phyloP scores from a whole-genome alignment of 2,888 invertebrate species.

The Eupithecia abbreviata region DNA sequence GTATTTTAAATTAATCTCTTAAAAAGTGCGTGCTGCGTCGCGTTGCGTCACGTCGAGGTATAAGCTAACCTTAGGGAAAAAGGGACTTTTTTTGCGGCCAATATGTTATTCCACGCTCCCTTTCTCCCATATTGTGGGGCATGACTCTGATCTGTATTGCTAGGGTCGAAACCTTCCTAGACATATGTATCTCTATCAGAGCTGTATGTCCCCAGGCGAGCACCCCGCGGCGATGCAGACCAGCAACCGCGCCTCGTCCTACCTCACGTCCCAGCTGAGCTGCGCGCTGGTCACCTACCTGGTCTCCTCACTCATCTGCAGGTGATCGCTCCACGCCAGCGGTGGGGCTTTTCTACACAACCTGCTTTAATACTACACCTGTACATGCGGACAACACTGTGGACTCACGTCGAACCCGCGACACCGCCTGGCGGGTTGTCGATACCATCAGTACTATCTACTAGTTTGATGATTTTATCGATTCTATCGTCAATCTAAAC shows the following conservation, averaged over 20 bases:
- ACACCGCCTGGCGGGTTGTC: neutral
- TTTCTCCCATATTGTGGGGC: neutral
- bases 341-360: slow-evolving; percentile 34
- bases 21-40: too few species aligned
- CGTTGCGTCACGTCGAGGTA: too few species aligned
- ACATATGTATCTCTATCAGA: neutral
- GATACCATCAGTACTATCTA: neutral
- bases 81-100: neutral
- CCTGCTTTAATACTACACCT: neutral
- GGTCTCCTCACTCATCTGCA: slow-evolving; percentile 74
- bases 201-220: slow-evolving; percentile 84
- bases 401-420: neutral
- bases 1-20: too few species aligned
- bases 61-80: too few species aligned
- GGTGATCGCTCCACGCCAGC: slow-evolving; percentile 69
- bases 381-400: neutral
- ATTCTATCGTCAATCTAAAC: neutral
- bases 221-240: slow-evolving; percentile 95
- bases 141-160: neutral
- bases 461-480: neutral
- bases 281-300: slow-evolving; percentile 76
- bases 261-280: slow-evolving; percentile 78
- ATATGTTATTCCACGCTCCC: neutral
- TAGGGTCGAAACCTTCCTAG: neutral
- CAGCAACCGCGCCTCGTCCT: slow-evolving; percentile 83